A percentile compares a stretch with the other conserved stretches of the same genome.
Evolutionary conservation across 2,797 vertebrate genomes (phyloP).

Genomic region (Hipposideros larvatus): DNA sequence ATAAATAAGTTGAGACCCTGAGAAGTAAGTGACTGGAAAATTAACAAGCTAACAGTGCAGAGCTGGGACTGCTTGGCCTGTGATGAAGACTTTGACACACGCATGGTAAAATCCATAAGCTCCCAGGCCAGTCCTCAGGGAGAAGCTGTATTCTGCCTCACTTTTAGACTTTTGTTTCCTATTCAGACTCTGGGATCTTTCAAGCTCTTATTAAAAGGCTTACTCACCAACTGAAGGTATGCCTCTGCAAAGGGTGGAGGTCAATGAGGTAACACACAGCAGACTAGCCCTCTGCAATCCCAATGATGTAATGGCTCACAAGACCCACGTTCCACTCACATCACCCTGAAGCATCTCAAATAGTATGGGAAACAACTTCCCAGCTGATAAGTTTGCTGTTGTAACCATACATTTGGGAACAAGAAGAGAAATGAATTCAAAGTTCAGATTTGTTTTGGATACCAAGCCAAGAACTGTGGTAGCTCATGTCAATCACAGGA

Average conservation of each 20-base stretch:
- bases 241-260: background rate
- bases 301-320: background rate
- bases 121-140: background rate
- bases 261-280: background rate
- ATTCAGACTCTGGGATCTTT: background rate
- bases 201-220: background rate
- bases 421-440: slow-evolving; percentile 13
- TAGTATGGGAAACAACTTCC: background rate
- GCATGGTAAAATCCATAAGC: background rate
- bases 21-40: background rate
- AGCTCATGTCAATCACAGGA: background rate
- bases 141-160: background rate
- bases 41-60: background rate
- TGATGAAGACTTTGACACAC: background rate
- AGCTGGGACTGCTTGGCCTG: background rate
- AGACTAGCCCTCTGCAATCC: background rate
- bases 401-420: background rate
- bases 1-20: background rate
- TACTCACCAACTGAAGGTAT: background rate
- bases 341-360: background rate
- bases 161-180: background rate
- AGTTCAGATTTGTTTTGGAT: slow-evolving; percentile 7
- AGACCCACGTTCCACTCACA: background rate
- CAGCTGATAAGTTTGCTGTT: slow-evolving; percentile 8
- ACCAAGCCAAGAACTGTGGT: background rate